Base-by-base conservation (phyloP, 2,888 invertebrate species). In the Beris morrisii region DNA sequence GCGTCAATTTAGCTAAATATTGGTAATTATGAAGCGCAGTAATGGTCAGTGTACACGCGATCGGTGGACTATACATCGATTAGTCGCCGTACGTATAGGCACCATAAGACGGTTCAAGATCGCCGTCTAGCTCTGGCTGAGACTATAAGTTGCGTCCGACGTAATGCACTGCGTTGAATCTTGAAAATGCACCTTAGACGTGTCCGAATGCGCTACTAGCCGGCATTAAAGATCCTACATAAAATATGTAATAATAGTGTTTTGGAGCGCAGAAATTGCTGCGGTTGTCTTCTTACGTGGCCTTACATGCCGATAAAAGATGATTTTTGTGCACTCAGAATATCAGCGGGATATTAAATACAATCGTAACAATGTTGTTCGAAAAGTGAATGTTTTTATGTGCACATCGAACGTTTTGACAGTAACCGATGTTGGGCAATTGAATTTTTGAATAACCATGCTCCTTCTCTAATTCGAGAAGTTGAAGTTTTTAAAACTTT, bases 1-100 rank as follows among this genome's bases (percentile, higher is more conserved):
- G 45, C 65, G 44, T 66, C 65, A 58, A 66, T 66, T 66, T 66
- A 66, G 45, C 65, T 52, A 66, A 66, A 66, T 66, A 28, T 44
- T 31, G 13, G 58, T 58, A 66, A 66, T 66, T 66, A 66, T 45
- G 52, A 52, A 50, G 11, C 52, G 50, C 58, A 66, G 58, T 66
- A 66, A 66, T 61, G 48, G 48, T 32, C 15, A 48, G 52, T 55
- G 31, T 66, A 61, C 66, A 66, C 66, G 66, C 66, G 61, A 66
- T 66, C 38, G n/a, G 13, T 13, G 43, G 31, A 61, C 46, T 46
- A 48, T 46, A 45, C 55, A 30, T 55, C 38, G 55, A 66, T 61
- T 55, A 46, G 61, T 66, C 43, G 38, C 9, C 5, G 38, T 22
- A 22, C 32, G 4, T 7, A 30, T 48, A 54, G 43, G 30, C 54